A percentile compares a stretch with the other conserved stretches of the same genome.
These are phyloP conservation scores for Lepidurus arcticus DNA, from an alignment of 1,140 invertebrate species.

Conservation along the genomic window DNA sequence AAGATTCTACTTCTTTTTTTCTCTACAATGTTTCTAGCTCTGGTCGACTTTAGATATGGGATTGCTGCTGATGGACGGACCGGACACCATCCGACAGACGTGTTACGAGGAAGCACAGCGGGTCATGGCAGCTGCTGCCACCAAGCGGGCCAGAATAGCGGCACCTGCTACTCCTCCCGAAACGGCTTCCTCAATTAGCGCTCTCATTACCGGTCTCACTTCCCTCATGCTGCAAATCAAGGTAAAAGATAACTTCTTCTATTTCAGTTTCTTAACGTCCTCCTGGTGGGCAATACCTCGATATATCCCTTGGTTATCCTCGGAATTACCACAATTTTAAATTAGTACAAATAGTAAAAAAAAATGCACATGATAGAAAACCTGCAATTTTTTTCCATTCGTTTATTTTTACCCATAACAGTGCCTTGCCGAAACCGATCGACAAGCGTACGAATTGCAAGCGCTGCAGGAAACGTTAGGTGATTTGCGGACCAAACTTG, in stretches of 20 bases:
- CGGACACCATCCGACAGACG: conserved; percentile 76
- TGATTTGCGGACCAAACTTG: conserved; percentile 74
- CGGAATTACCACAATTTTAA: neutral
- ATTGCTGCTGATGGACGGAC: conserved; percentile 78
- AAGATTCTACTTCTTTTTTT: neutral
- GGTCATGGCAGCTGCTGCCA: conserved; percentile 61
- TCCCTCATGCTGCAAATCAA: conserved; percentile 89
- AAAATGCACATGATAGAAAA: neutral
- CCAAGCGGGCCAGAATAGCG: conserved; percentile 49
- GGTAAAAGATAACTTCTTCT: conserved; percentile 45
- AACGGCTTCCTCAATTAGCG: conserved; percentile 49
- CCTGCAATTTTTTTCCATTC: neutral
- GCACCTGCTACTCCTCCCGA: conserved; percentile 1
- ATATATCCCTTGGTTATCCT: too few species aligned
- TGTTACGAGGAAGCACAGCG: conserved; percentile 77
- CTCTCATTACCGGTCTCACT: conserved; percentile 78
- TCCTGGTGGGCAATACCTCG: too few species aligned
- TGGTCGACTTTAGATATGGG: conserved; percentile 57
- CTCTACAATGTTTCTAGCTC: neutral
- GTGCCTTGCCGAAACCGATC: conserved; percentile 80
- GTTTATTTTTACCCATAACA: conserved; percentile 44
- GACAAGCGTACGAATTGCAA: conserved; percentile 85
- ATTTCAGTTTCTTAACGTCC: too few species aligned
- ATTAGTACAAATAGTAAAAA: neutral
- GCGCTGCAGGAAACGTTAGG: conserved; percentile 86